Base-by-base conservation (phyloP, 2,113 vertebrate genomes). In the Nothocercus julius region DNA sequence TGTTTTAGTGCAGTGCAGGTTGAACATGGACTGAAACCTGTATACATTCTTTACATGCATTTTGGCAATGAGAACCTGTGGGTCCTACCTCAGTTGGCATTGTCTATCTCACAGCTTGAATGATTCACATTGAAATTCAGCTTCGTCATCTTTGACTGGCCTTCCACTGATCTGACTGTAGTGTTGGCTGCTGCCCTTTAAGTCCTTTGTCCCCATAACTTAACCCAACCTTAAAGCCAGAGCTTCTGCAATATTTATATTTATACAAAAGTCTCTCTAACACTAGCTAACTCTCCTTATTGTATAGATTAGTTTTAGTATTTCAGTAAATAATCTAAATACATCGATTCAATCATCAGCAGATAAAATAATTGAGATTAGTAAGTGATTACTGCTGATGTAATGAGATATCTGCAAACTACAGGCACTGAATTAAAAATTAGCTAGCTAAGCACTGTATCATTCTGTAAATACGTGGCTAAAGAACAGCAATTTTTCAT, bases 331-430 rank as follows among this genome's bases (percentile, higher is more conserved):
- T 83, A 77, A 80, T 62, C 32, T 40, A 66, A 80, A 83, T 22
- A 9, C 53, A 73, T 15, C 18, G 44, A 62, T 79, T 93, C 38
- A 89, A 45, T 80, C 77, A 81, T 8, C 22, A 30, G 13, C 24
- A 61, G 79, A 25, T 58, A 79, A 91, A 89, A 89, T 80, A 89
- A 77, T 49, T 53, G 80, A 82, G 53, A 85, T 89, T 77, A 53
- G 56, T 59, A 7, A 84, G 59, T 63, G 32, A 82, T 85, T 93
- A 85, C 64, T 83, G 53, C 53, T 80, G 28, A 77, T 53, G 4
- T 49, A 90, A 93, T 87, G 61, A 93, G 66, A 49, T 63, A 70
- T 47, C 54, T 94, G 78, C n/a, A 83, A 93, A 69, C 75, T 78
- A 62, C 49, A 70, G 58, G 51, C 4, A 9, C 59, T 68, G 85